Evolutionary conservation across 2,888 invertebrate species (phyloP).

Genomic region (Agapostemon virescens): DNA sequence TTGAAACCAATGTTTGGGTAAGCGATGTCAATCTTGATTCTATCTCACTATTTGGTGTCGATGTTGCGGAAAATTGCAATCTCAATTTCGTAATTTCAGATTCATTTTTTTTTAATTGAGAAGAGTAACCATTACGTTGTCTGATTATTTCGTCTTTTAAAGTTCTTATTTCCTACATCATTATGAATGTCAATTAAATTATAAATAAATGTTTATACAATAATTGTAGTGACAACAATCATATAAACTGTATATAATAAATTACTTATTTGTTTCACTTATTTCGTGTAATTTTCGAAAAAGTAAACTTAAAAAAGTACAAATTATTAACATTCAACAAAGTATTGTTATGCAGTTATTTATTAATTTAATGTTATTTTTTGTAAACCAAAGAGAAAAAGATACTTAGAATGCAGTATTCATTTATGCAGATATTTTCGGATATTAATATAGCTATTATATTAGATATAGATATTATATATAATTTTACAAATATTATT

Average conservation of each 20-base stretch:
- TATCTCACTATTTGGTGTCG: slow-evolving; percentile 76
- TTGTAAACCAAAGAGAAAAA: background rate
- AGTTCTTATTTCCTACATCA: slow-evolving; percentile 82
- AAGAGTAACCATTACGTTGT: slow-evolving; percentile 81
- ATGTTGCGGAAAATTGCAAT: slow-evolving; percentile 81
- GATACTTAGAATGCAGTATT: background rate
- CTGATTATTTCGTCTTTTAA: slow-evolving; percentile 82
- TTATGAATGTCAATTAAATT: slow-evolving; percentile 16
- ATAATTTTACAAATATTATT: too few species aligned
- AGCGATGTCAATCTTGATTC: slow-evolving; percentile 80
- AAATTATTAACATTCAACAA: background rate
- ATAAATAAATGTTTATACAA: background rate
- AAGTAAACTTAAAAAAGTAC: background rate
- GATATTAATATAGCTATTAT: background rate
- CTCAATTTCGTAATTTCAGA: slow-evolving; percentile 83
- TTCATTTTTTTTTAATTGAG: slow-evolving; percentile 82
- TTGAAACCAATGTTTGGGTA: slow-evolving; percentile 91
- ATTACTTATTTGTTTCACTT: background rate
- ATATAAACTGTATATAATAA: background rate
- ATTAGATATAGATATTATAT: background rate
- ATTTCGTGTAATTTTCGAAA: background rate
- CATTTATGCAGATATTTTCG: too few species aligned
- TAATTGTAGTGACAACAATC: background rate
- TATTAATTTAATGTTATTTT: background rate
- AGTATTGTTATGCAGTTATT: background rate